These are phyloP conservation scores for Cavia aperea DNA, from an alignment of 2,113 vertebrate genomes.

Conservation along the genomic window DNA sequence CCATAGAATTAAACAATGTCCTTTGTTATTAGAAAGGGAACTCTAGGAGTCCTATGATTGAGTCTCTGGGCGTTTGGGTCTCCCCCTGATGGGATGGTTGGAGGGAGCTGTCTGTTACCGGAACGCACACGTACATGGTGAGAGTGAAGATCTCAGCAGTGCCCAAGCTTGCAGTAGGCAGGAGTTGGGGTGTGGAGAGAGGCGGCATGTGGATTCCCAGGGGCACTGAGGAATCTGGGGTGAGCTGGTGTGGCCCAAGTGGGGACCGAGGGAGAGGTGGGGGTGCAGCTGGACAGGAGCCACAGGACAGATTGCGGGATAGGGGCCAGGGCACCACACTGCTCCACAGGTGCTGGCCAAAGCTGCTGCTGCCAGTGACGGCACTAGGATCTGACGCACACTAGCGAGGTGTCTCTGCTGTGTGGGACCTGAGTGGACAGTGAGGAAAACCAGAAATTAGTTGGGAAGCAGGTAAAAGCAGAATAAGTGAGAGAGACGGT, in stretches of 20 bases:
- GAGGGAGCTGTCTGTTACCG: background rate
- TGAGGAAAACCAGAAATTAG: background rate
- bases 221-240: background rate
- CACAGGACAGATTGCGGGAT: background rate
- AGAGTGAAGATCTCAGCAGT: background rate
- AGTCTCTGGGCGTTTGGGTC: background rate
- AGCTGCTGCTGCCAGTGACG: background rate
- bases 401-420: background rate
- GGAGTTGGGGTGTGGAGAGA: too few relatives aligned
- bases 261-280: background rate
- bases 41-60: background rate
- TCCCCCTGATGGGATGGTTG: background rate
- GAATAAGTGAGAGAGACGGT: background rate
- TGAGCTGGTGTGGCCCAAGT: background rate
- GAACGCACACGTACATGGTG: background rate
- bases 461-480: background rate
- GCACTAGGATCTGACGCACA: background rate
- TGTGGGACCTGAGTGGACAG: background rate
- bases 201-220: fast-evolving
- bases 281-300: background rate
- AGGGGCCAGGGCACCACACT: background rate
- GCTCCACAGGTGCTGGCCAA: background rate
- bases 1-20: background rate
- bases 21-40: background rate
- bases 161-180: background rate